A percentile compares a stretch with the other conserved stretches of the same genome.
Conservation (phyloP, 2,888 invertebrate species). For the Cerceris ruficornis region DNA sequence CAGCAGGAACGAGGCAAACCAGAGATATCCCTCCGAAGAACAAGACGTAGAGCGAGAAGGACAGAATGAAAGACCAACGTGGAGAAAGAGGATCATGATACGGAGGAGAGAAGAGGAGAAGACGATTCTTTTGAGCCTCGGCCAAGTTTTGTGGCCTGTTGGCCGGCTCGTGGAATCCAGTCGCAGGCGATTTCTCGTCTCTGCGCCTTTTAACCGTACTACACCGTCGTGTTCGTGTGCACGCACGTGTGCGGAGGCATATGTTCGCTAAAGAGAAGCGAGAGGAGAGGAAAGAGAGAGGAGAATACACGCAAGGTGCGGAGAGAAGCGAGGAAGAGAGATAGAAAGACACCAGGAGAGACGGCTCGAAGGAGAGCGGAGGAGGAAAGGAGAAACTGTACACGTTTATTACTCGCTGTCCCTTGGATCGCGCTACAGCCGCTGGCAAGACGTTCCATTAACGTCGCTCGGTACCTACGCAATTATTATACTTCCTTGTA, state of each 20-base stretch:
- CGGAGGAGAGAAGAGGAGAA: conserved; percentile 38
- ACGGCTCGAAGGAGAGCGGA: background rate
- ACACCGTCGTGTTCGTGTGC: conserved; percentile 43
- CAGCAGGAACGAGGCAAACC: conserved; percentile 2
- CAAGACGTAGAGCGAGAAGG: background rate
- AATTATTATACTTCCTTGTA: conserved; percentile 63
- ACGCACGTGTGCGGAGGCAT: conserved; percentile 19
- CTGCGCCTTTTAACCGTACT: conserved; percentile 63
- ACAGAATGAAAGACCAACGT: background rate
- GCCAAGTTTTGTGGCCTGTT: conserved; percentile 74
- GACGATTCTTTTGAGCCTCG: conserved; percentile 73
- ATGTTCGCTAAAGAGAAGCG: background rate
- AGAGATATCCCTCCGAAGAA: too few relatives aligned
- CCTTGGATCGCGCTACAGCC: conserved; percentile 56
- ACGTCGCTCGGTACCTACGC: conserved; percentile 60
- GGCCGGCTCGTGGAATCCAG: conserved; percentile 73
- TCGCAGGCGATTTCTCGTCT: conserved; percentile 73
- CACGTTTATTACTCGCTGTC: conserved; percentile 67
- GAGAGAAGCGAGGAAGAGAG: conserved; percentile 10
- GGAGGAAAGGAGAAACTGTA: conserved; percentile 54
- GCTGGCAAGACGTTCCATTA: conserved; percentile 65
- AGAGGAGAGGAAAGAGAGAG: conserved; percentile 7
- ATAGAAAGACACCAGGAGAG: conserved; percentile 2
- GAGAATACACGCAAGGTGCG: conserved; percentile 10
- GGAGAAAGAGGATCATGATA: too few relatives aligned